Evolutionary conservation across 2,113 vertebrate genomes (phyloP), one percentile per base, ranked within the genome.

Genomic region (Epinephelus moara): DNA sequence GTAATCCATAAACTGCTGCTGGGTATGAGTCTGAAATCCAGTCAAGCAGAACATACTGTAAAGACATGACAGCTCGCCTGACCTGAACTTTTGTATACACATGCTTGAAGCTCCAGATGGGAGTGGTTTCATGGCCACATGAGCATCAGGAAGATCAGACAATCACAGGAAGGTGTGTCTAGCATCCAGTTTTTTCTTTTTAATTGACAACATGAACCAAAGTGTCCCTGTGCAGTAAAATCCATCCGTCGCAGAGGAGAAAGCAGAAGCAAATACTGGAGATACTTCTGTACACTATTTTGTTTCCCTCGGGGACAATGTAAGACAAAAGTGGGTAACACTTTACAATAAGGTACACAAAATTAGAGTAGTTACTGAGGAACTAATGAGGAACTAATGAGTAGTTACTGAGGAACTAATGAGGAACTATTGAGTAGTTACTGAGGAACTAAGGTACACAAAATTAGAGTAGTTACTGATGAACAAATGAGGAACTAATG

Each of bases 121-220:
- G 56, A 17, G 62, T 9, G 33, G 17, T n/a, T 74, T 19, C 8
- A 45, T 15, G 11, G 7, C 25, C 49, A 23, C 47, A 18, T 40
- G 71, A 72, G 50, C 42, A 64, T 78, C 85, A 81, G 61, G 70
- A 81, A 81, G 55, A 83, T 75, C 30, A 66, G 37, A 85, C 82
- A 75, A 89, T 78, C 30, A 69, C 81, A 85, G 87, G 70, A 85
- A 78, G 53, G 62, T 61, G 68, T 7, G 18, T 75, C 63, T 21
- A 18, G 59, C 19, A 18, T 78, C 18, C 30, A 45, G n/a, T 49
- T 6, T 60, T 13, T 47, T 50, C 25, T 68, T 45, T 21, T 13
- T 49, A 17, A 63, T 0, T 19, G 66, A 80, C 33, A 40, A 40
- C 59, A n/a, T 12, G 2, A 60, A 19, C 53, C 12, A 8, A 18